phyloP scores from a whole-genome alignment of 2,797 vertebrate genomes.

The Sebastes jordani region DNA sequence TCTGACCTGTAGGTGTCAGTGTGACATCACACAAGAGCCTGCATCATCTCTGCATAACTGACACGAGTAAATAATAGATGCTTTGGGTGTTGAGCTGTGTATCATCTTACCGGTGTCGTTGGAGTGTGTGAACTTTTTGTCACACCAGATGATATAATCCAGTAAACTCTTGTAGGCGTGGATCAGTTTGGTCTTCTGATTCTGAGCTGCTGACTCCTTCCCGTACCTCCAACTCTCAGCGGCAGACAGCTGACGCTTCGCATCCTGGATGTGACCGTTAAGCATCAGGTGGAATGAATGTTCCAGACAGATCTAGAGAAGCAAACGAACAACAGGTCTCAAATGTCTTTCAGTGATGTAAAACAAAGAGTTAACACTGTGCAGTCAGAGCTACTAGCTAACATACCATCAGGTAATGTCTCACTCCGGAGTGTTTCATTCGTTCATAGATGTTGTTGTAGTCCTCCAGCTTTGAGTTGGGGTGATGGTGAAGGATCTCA shows the following conservation, averaged over 20 bases:
- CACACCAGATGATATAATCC: constrained; percentile 88
- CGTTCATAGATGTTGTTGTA: constrained; percentile 87
- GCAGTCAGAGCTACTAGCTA: neutral
- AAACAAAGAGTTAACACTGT: neutral
- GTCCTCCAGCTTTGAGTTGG: constrained; percentile 81
- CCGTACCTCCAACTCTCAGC: constrained; percentile 91
- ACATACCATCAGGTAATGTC: constrained; percentile 87
- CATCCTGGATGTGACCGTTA: constrained; percentile 84
- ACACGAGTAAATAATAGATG: constrained; percentile 41
- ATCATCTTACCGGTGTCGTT: constrained; percentile 75
- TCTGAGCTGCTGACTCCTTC: constrained; percentile 76
- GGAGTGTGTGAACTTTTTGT: constrained; percentile 75
- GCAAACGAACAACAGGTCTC: neutral
- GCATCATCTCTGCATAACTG: neutral
- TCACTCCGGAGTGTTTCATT: constrained; percentile 89
- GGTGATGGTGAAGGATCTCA: constrained; percentile 90
- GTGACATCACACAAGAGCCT: constrained; percentile 20
- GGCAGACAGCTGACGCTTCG: constrained; percentile 81
- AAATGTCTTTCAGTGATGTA: neutral
- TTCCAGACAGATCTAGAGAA: constrained; percentile 87
- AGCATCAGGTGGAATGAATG: constrained; percentile 88
- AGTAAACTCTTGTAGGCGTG: constrained; percentile 89
- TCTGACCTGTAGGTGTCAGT: constrained; percentile 52
- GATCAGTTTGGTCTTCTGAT: constrained; percentile 81
- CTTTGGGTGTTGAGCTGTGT: neutral